Evolutionary conservation across 2,113 vertebrate genomes (phyloP), one percentile per base, ranked within the genome.

Genomic region (Leucopsar rothschildi): DNA sequence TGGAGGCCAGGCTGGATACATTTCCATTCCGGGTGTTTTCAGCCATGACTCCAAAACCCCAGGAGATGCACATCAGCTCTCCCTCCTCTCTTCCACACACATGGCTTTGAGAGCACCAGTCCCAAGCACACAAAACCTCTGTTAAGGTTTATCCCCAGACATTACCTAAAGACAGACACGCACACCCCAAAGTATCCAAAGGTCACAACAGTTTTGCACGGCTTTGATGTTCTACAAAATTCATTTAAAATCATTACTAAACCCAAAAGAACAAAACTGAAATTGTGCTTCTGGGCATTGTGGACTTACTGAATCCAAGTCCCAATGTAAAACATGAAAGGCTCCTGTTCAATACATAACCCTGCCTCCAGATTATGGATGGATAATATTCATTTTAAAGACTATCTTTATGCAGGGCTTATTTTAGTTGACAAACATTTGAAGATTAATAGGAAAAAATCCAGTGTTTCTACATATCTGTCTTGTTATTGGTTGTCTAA

Each of bases 81-180:
- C 23, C 27, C 40, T 82, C 21, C 37, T 5, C 40, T 90, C 35
- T 53, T 40, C 22, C 21, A 39, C 35, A 53, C 22, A 9, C 17
- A 4, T 3, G 6, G 57, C 35, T 80, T 61, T 29, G n/a, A 81
- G 6, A 75, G 29, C 47, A n/a, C 5, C 61, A 66, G 14, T 2
- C 17, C n/a, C 47, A 44, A 71, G 37, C 49, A 83, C 76, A 27
- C 14, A 42, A 50, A 7, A 56, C 8, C 49, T n/a, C 56, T 35
- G 45, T 16, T 15, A 37, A n/a, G 31, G 13, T 13, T 57, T 52
- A 69, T 14, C 4, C 27, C 25, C 31, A 72, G 72, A 45, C 20
- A 37, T 19, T 5, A 25, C 11, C 31, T 59, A 37, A 59, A 37
- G 39, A 52, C 49, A 75, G 25, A 31, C 10, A 4, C 0, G 0